These are phyloP conservation scores for Recurvirostra avosetta DNA, from an alignment of 2,113 vertebrate species.

Conservation along the genomic window DNA sequence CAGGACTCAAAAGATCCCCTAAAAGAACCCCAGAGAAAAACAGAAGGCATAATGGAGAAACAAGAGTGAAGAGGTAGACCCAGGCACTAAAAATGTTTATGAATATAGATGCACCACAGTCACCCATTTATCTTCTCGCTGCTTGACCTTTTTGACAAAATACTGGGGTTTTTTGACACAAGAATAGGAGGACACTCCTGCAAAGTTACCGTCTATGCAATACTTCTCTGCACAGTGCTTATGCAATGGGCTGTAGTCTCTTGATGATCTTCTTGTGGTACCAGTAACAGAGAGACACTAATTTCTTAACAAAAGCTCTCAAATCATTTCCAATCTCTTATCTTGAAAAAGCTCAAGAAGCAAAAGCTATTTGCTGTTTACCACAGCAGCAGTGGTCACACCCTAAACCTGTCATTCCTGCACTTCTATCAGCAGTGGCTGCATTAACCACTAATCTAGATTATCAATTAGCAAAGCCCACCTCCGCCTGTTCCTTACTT, in stretches of 20 bases:
- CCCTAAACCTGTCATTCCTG: neutral
- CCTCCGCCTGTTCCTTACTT: neutral
- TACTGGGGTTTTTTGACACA: neutral
- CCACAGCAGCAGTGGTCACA: neutral
- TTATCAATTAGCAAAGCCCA: neutral
- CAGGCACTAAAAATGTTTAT: neutral
- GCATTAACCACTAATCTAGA: neutral
- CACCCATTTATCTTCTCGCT: neutral
- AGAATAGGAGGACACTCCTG: neutral
- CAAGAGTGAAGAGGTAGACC: neutral
- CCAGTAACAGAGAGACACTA: neutral
- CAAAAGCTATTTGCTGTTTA: neutral
- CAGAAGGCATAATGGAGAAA: neutral
- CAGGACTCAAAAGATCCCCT: neutral
- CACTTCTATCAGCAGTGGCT: neutral
- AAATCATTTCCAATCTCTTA: accelerated
- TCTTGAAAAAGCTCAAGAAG: neutral
- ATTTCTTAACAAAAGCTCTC: neutral
- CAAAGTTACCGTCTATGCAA: neutral
- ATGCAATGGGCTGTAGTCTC: neutral
- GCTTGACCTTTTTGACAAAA: neutral
- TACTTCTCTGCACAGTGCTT: accelerated
- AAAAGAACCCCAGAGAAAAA: neutral
- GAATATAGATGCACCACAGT: neutral
- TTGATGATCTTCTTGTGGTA: neutral